These are phyloP conservation scores for Thysanoteuthis rhombus DNA, from an alignment of 2,888 invertebrate genomes.

Conservation along the genomic window DNA sequence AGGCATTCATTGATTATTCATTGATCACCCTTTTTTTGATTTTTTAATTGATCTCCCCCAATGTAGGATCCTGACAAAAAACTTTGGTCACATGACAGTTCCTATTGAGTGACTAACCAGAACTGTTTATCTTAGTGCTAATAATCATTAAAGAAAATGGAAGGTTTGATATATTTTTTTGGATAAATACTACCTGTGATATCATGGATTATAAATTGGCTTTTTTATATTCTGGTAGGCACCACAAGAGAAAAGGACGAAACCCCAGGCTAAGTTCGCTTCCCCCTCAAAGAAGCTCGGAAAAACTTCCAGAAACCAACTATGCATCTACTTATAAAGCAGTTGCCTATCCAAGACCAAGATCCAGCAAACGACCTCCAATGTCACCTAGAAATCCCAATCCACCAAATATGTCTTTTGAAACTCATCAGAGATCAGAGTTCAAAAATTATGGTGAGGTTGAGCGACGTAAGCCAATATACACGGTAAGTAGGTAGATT, in stretches of 20 bases:
- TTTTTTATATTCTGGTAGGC: not conserved
- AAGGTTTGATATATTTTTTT: too few relatives aligned
- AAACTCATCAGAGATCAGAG: conserved; percentile 59
- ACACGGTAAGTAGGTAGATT: conserved; percentile 39
- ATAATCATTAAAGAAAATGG: too few relatives aligned
- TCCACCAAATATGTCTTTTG: conserved; percentile 59
- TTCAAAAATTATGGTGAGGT: conserved; percentile 49
- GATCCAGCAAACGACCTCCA: conserved; percentile 62
- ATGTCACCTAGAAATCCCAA: conserved; percentile 49
- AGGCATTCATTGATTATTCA: too few relatives aligned
- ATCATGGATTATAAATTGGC: too few relatives aligned
- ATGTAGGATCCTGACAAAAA: too few relatives aligned
- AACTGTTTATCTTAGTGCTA: too few relatives aligned
- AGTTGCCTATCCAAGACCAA: conserved; percentile 48
- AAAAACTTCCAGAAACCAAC: conserved; percentile 50
- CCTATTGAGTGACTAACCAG: too few relatives aligned
- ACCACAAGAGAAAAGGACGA: not conserved
- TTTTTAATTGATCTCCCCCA: too few relatives aligned
- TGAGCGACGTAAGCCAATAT: conserved; percentile 51
- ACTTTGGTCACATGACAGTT: too few relatives aligned
- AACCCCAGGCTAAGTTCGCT: not conserved
- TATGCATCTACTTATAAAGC: conserved; percentile 57
- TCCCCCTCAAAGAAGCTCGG: conserved; percentile 14
- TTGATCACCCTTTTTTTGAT: too few relatives aligned
- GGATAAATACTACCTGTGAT: too few relatives aligned